These are phyloP conservation scores for Megastigmus dorsalis DNA, from an alignment of 2,888 invertebrate genomes.

Conservation along the genomic window DNA sequence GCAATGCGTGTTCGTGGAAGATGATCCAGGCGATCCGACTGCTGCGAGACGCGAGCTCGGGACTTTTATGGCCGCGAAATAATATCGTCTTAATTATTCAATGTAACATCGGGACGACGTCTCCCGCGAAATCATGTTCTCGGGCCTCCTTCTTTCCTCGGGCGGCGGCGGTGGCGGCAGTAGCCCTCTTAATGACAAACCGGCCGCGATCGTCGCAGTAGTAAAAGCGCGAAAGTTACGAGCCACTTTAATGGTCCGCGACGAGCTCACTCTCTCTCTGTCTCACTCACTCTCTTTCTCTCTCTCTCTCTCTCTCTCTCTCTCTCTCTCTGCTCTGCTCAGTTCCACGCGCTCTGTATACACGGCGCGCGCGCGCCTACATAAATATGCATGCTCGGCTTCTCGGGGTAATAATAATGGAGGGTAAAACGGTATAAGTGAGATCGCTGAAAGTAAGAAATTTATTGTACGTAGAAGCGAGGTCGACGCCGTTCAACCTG, in stretches of 20 bases:
- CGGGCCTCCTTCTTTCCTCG: too few relatives aligned
- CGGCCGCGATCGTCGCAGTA: constrained; percentile 37
- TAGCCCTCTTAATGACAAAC: constrained; percentile 48
- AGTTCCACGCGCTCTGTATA: too few relatives aligned
- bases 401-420: constrained; percentile 16
- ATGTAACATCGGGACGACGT: constrained; percentile 44
- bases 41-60: not conserved
- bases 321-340: too few relatives aligned
- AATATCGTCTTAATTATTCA: constrained; percentile 61
- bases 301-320: too few relatives aligned
- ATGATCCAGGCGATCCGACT: constrained; percentile 12
- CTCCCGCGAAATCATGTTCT: constrained; percentile 5
- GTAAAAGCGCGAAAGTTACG: constrained; percentile 50
- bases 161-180: not conserved
- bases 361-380: not conserved
- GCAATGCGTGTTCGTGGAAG: not conserved
- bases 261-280: not conserved
- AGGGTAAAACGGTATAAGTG: constrained; percentile 24
- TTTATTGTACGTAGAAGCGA: constrained; percentile 40
- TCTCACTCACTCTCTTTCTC: too few relatives aligned
- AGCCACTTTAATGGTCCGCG: constrained; percentile 36
- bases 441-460: constrained; percentile 45
- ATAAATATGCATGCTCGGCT: constrained; percentile 43
- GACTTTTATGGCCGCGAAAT: constrained; percentile 54
- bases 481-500: not conserved